Base-by-base conservation (phyloP, 2,888 invertebrate genomes). In the Tipula vernalis region DNA sequence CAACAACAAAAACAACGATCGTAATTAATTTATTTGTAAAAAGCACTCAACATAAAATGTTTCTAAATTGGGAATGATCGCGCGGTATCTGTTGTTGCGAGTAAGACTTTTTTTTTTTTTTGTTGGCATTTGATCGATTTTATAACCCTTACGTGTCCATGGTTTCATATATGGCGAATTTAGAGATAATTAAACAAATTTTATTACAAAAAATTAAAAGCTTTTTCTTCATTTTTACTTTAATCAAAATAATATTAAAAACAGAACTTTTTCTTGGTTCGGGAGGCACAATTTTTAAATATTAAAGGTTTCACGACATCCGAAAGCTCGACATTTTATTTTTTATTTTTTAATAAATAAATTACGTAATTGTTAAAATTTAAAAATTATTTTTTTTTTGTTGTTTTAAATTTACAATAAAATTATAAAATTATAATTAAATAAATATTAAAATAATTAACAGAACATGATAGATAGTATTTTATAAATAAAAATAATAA, bases 121-220 rank as follows among this genome's bases (percentile, higher is more conserved):
- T 47, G 13, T 47, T 71, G 71, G 71, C 71, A 71, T 71, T 28
- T 28, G 28, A 71, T 71, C 28, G 71, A 71, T 71, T 28, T 8
- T 71, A 10, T 71, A 71, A 71, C 71, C 71, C 71, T 28, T 71
- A 28, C 28, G 28, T n/a, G 51, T 5, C 15, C 28, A 28, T 28
- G 28, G 28, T 28, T 28, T 28, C 28, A 2, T 57, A 5, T 57
- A 39, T 39, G 39, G 5, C 6, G 39, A 39, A 6, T 39, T 39
- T 39, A 28, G n/a, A 15, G n/a, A 15, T 57, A 57, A 71, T 28
- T 71, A 71, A 71, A 71, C 28, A 71, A 71, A 71, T 28, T 71
- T 71, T 71, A 71, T 71, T 71, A 71, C 71, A 71, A 71, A 71
- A 71, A 71, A 71, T 71, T 71, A 71, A 71, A 71, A 71, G 71